Evolutionary conservation across 2,113 vertebrate species (phyloP).

Genomic region (Antigone vipio): DNA sequence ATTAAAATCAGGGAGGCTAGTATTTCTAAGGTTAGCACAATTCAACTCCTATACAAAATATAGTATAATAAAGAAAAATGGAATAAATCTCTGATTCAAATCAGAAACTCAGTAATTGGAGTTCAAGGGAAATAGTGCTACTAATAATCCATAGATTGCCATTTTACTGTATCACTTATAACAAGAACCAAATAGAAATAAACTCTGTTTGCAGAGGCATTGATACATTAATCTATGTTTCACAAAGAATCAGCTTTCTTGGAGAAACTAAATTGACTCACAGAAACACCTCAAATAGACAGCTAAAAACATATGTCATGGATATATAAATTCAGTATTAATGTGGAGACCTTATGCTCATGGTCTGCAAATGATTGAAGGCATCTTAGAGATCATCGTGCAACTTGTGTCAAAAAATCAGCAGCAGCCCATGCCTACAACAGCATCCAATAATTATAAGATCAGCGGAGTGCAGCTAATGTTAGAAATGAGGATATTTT

Average conservation of each 20-base stretch:
- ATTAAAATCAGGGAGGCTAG: background rate
- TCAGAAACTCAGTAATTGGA: background rate
- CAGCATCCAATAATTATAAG: background rate
- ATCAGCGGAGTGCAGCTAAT: background rate
- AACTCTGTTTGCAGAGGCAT: background rate
- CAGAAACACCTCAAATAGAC: background rate
- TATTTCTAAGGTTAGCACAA: background rate
- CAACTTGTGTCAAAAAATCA: background rate
- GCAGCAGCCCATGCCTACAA: background rate
- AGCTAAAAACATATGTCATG: background rate
- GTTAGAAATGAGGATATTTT: constrained; percentile 14
- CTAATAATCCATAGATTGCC: background rate
- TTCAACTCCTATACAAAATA: background rate
- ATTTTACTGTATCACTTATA: background rate
- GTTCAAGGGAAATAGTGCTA: background rate
- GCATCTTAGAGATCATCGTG: background rate
- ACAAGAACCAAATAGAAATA: background rate
- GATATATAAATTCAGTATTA: background rate
- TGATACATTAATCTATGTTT: background rate
- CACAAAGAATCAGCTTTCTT: background rate
- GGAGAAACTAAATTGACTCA: background rate
- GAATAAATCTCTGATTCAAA: background rate
- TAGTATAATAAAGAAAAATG: background rate
- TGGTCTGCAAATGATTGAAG: background rate
- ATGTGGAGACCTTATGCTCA: background rate